Base-by-base conservation (phyloP, 2,888 invertebrate species). In the Apamea monoglypha region DNA sequence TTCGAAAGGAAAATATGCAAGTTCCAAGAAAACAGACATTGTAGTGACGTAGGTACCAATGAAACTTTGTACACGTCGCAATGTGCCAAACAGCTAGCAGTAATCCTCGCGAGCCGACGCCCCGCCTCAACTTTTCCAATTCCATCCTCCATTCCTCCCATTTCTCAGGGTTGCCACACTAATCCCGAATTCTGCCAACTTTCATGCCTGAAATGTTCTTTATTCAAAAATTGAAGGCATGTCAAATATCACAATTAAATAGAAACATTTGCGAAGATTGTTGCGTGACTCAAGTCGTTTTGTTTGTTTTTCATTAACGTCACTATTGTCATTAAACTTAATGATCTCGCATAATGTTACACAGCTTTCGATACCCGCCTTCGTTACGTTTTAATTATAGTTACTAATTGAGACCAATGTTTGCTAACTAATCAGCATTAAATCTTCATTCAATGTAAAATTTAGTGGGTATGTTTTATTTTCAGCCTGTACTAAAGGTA, bases 121-220 rank as follows among this genome's bases (percentile, higher is more conserved):
- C 79, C 86, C 90, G 91, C 91, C 90, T 90, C 93, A 95, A 95
- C 95, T 95, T 95, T 95, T 95, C 95, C 95, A 95, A 95, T 95
- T 95, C 94, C 92, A 89, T 89, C 91, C 92, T 86, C 86, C 78
- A 78, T 84, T 74, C 83, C 73, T 88, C 89, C 93, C 92, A 93
- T 93, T 94, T 93, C 93, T 94, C 94, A 94, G 93, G 91, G 93
- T 92, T 92, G 92, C 92, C 91, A 91, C 91, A 92, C 92, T 94
- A 94, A 94, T 93, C 93, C 92, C 89, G 88, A 91, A 92, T 92
- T 92, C 90, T 92, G 89, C 91, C 91, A 92, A 93, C 91, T 93
- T 93, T 91, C 91, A 91, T 91, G 90, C 89, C 89, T 85, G 89
- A 91, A 92, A 92, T 92, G 92, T 93, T 93, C 91, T 68, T 71